These are phyloP conservation scores for Urocitellus parryii DNA, from an alignment of 2,113 vertebrate species.

Conservation along the genomic window DNA sequence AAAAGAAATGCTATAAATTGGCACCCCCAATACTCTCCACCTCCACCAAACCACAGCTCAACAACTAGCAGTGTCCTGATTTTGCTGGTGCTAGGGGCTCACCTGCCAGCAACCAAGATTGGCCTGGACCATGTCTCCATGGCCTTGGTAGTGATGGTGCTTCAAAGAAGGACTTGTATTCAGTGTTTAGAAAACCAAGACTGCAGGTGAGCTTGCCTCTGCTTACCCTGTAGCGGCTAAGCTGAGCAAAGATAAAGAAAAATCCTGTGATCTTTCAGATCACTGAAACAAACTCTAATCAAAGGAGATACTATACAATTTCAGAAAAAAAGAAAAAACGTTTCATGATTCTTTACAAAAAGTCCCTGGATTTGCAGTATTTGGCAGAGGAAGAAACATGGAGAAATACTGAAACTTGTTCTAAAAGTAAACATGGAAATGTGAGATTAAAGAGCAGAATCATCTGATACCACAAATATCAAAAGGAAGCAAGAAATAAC, in stretches of 20 bases:
- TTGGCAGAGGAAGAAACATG: neutral
- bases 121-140: neutral
- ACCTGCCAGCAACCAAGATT: neutral
- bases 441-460: slow-evolving; percentile 43
- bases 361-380: neutral
- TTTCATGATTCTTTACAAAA: neutral
- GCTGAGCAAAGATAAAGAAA: neutral
- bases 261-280: neutral
- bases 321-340: neutral
- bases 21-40: rapidly evolving
- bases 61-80: neutral
- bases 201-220: neutral
- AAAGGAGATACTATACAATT: neutral
- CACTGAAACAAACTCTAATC: neutral
- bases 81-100: neutral
- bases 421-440: slow-evolving; percentile 28
- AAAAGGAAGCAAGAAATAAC: slow-evolving; percentile 73
- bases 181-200: neutral
- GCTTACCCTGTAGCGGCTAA: neutral
- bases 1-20: neutral
- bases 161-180: neutral
- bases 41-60: neutral
- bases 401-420: slow-evolving; percentile 15
- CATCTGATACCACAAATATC: slow-evolving; percentile 55
- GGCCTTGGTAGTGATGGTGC: neutral